Percentiles rank a stretch among this genome's conserved stretches.
Evolutionary conservation across 2,888 invertebrate genomes (phyloP).

Genomic region (Creontiades dilutus): DNA sequence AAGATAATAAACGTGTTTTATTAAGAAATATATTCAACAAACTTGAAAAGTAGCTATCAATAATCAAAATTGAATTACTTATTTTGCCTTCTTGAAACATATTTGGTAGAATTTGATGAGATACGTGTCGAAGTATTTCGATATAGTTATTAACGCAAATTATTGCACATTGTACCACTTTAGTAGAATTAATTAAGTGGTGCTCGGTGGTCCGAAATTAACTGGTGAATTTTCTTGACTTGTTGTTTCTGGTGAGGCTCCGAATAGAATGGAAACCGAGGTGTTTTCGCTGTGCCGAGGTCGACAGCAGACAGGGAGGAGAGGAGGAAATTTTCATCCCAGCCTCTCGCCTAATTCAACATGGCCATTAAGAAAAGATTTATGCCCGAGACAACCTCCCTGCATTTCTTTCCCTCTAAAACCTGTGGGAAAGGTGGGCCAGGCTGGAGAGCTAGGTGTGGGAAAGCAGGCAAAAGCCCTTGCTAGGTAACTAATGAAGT

Average conservation of each 20-base stretch:
- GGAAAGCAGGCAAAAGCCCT: constrained; percentile 26
- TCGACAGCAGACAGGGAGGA: not conserved
- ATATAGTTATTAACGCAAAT: too few relatives aligned
- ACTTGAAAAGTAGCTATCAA: too few relatives aligned
- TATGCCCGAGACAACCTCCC: constrained; percentile 15
- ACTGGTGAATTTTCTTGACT: not conserved
- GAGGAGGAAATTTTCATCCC: constrained; percentile 25
- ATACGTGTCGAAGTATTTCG: too few relatives aligned
- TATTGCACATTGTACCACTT: too few relatives aligned
- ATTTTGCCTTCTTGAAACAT: too few relatives aligned
- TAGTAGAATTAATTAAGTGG: too few relatives aligned
- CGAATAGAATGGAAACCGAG: not conserved
- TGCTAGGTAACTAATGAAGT: constrained; percentile 27
- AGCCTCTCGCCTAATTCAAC: constrained; percentile 38
- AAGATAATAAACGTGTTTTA: too few relatives aligned
- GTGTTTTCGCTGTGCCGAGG: constrained; percentile 10
- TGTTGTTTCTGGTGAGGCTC: not conserved
- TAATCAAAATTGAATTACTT: too few relatives aligned
- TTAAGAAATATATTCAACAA: too few relatives aligned
- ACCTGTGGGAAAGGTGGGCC: constrained; percentile 18
- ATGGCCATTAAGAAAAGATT: constrained; percentile 43
- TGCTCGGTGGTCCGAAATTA: not conserved
- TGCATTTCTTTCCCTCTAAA: not conserved
- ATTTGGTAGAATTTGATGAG: too few relatives aligned
- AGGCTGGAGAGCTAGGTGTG: not conserved